Evolutionary conservation across 1,140 invertebrate species (phyloP).

Genomic region (Brachionus rotundiformis): DNA sequence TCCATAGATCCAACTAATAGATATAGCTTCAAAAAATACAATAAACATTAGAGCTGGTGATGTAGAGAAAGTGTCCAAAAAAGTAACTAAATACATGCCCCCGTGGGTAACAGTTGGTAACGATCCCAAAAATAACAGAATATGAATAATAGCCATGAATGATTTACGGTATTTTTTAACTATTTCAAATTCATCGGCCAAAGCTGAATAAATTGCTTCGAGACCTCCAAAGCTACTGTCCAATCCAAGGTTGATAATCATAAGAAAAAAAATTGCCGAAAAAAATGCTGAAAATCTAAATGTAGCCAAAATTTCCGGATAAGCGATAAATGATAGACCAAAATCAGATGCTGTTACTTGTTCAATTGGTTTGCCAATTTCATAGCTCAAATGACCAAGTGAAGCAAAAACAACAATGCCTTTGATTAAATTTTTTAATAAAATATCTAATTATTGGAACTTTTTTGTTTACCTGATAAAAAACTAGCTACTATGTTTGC

Average conservation of each 20-base stretch:
- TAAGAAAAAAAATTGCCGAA: constrained; percentile 84
- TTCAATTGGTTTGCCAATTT: constrained; percentile 36
- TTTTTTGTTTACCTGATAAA: constrained; percentile 39
- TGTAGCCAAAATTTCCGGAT: constrained; percentile 83
- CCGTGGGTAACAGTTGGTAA: constrained; percentile 50
- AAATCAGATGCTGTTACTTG: constrained; percentile 69
- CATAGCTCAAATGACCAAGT: constrained; percentile 40
- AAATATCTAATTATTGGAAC: too few species aligned
- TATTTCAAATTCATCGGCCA: constrained; percentile 24
- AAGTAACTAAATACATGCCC: constrained; percentile 43
- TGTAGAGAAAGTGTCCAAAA: constrained; percentile 46
- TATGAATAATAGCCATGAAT: constrained; percentile 1
- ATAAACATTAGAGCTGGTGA: constrained; percentile 42
- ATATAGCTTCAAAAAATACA: constrained; percentile 36
- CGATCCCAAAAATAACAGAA: constrained; percentile 10
- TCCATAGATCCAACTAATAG: constrained; percentile 46
- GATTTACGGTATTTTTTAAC: constrained; percentile 6
- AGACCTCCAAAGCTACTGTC: constrained; percentile 43
- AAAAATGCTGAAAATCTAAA: constrained; percentile 82
- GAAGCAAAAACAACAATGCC: constrained; percentile 51
- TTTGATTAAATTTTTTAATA: not conserved
- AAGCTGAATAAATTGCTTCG: constrained; percentile 44
- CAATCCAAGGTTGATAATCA: constrained; percentile 74
- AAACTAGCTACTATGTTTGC: constrained; percentile 37
- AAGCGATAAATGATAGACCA: constrained; percentile 82